Percentiles rank a stretch among this genome's conserved stretches.
These are phyloP conservation scores for Sceloporus tristichus DNA, from an alignment of 2,113 vertebrate genomes.

Conservation along the genomic window DNA sequence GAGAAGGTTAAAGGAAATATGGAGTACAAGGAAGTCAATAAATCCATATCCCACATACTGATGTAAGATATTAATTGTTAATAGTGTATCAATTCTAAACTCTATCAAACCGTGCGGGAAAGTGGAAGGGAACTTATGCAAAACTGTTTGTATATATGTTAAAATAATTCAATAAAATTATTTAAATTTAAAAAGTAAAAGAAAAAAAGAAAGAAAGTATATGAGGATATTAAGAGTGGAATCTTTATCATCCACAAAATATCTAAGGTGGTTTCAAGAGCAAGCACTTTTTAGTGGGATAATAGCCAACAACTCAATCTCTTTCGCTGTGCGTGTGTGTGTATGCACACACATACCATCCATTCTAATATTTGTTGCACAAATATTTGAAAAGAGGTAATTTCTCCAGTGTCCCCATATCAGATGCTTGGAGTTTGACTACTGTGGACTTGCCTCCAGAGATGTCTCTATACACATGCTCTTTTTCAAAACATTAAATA, in stretches of 20 bases:
- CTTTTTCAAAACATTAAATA: conserved; percentile 12
- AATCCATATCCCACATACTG: too few relatives aligned
- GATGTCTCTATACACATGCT: background rate
- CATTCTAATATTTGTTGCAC: conserved; percentile 1
- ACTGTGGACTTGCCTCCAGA: background rate
- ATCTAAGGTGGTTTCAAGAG: conserved; percentile 40
- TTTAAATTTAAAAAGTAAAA: too few relatives aligned
- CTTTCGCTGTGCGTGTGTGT: background rate
- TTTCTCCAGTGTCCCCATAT: conserved; percentile 9
- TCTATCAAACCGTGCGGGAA: too few relatives aligned
- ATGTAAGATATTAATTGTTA: too few relatives aligned
- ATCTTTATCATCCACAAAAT: background rate
- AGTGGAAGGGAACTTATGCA: too few relatives aligned
- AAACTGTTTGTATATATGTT: too few relatives aligned
- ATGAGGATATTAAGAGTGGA: conserved; percentile 20
- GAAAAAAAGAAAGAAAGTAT: background rate
- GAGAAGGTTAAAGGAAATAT: too few relatives aligned
- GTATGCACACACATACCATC: background rate
- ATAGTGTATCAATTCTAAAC: too few relatives aligned
- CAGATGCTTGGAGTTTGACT: background rate
- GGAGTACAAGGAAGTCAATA: too few relatives aligned
- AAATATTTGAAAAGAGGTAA: conserved; percentile 11
- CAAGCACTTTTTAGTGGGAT: background rate
- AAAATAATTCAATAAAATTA: too few relatives aligned
- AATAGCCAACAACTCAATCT: background rate